These are phyloP conservation scores for Lochmaea capreae DNA, from an alignment of 2,888 invertebrate species.

Conservation along the genomic window DNA sequence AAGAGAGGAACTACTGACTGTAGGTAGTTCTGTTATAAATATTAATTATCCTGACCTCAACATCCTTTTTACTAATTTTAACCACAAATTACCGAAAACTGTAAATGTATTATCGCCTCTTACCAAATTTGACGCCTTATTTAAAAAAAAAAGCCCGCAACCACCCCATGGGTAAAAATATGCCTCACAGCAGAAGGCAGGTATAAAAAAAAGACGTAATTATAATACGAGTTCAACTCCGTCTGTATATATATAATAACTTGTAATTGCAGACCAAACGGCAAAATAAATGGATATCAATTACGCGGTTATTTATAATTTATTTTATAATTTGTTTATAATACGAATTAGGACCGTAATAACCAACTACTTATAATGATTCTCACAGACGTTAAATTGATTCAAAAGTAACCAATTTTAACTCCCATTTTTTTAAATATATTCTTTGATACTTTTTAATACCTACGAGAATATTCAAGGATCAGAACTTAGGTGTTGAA, in stretches of 20 bases:
- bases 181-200: constrained; percentile 2
- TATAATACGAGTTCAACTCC: neutral
- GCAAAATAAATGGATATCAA: constrained; percentile 59
- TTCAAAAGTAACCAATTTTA: constrained; percentile 11
- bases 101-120: constrained; percentile 1
- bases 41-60: neutral
- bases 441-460: neutral
- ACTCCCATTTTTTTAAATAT: neutral
- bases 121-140: neutral
- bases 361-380: constrained; percentile 47
- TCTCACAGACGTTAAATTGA: constrained; percentile 44
- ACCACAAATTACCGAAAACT: neutral
- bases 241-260: constrained; percentile 43
- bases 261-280: constrained; percentile 49
- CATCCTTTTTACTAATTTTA: neutral
- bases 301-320: constrained; percentile 57
- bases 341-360: constrained; percentile 51
- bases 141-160: neutral
- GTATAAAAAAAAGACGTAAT: constrained; percentile 3
- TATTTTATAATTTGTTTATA: constrained; percentile 54
- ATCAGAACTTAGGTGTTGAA: too few relatives aligned
- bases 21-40: neutral
- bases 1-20: too few relatives aligned
- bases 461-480: neutral
- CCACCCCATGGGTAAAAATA: constrained; percentile 1